Conservation (phyloP, 2,797 vertebrate genomes). For the Xiphorhynchus erythropygius region DNA sequence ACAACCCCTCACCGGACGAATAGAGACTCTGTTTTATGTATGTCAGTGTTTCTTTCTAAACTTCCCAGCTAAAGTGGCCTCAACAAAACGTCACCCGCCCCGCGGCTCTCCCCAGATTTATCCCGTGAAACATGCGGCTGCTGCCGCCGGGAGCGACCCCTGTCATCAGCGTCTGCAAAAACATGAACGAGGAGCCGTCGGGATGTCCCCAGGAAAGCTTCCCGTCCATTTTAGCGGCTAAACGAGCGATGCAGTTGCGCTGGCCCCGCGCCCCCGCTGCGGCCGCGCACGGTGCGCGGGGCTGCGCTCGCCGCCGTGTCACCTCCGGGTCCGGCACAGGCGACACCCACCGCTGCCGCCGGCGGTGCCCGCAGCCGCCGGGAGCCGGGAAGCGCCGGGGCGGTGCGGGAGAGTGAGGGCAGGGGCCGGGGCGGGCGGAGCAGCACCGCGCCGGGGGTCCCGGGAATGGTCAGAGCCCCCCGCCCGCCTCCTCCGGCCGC, state of each 20-base stretch:
- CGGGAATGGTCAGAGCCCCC: not conserved
- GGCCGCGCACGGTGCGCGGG: not conserved
- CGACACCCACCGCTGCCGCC: not conserved
- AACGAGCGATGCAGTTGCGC: not conserved
- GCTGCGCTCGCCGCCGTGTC: not conserved
- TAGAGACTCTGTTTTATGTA: fast-evolving
- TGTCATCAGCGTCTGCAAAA: not conserved
- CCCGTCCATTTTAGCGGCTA: fast-evolving
- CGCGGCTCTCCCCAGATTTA: fast-evolving
- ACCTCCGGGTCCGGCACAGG: not conserved
- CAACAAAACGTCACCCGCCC: not conserved
- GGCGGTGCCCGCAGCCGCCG: not conserved
- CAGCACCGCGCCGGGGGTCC: not conserved
- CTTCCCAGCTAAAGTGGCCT: not conserved
- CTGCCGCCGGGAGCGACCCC: not conserved
- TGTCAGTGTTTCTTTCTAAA: not conserved
- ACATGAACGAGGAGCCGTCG: not conserved
- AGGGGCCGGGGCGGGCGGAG: not conserved
- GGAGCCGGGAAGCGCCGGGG: not conserved
- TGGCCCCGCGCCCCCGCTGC: not conserved
- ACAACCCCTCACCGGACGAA: fast-evolving
- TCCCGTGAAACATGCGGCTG: not conserved
- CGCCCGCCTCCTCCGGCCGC: not conserved
- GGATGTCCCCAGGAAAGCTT: not conserved
- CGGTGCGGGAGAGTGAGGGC: not conserved